Percentiles rank a stretch among this genome's conserved stretches.
These are phyloP conservation scores for Drosophila nebulosa DNA, from an alignment of 1,140 invertebrate genomes.

Conservation along the genomic window DNA sequence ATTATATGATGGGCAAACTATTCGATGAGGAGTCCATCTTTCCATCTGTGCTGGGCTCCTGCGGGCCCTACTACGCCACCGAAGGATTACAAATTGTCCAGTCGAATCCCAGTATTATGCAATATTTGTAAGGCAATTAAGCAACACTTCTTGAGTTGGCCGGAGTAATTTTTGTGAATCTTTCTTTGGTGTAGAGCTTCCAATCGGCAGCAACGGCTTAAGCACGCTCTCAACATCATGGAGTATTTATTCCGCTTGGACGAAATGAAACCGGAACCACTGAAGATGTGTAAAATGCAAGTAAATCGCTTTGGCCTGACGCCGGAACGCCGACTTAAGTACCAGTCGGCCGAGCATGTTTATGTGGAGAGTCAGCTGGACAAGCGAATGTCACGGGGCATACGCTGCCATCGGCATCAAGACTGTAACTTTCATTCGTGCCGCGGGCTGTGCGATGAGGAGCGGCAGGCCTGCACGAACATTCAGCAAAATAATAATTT, in stretches of 20 bases:
- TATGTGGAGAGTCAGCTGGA: constrained; percentile 71
- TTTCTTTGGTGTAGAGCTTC: constrained; percentile 33
- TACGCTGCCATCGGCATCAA: constrained; percentile 44
- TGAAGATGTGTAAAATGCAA: constrained; percentile 77
- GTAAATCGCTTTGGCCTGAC: constrained; percentile 69
- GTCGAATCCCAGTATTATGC: constrained; percentile 62
- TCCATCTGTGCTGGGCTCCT: constrained; percentile 68
- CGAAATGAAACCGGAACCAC: constrained; percentile 73
- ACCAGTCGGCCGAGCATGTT: constrained; percentile 69
- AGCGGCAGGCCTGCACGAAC: constrained; percentile 49
- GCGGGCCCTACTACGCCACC: constrained; percentile 72
- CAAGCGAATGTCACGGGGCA: constrained; percentile 59
- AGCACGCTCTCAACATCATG: constrained; percentile 71
- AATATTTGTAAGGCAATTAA: constrained; percentile 62
- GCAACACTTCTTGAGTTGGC: too few species aligned
- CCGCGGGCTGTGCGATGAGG: constrained; percentile 56
- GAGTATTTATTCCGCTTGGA: constrained; percentile 72
- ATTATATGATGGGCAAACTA: constrained; percentile 79
- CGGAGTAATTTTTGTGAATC: too few species aligned
- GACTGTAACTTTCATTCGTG: constrained; percentile 72
- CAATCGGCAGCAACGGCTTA: constrained; percentile 67
- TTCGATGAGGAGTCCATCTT: constrained; percentile 76
- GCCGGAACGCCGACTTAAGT: constrained; percentile 62
- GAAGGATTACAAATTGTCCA: constrained; percentile 65
- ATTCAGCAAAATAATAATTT: constrained; percentile 77